Percentiles rank a stretch among this genome's conserved stretches.
These are phyloP conservation scores for Patella depressa DNA, from an alignment of 2,888 invertebrate genomes.

Conservation along the genomic window DNA sequence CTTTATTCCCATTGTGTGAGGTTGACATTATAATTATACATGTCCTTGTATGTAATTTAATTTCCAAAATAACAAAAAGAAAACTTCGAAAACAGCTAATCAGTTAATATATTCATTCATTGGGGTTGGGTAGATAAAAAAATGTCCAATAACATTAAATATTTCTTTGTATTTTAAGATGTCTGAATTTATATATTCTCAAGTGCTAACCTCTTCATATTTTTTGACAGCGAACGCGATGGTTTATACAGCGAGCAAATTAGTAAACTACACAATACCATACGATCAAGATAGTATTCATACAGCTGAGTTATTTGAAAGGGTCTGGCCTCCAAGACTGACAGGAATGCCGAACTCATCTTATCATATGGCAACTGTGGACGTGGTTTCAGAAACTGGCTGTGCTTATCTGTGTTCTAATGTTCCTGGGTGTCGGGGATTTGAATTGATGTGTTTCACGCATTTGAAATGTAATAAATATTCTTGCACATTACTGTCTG, in stretches of 20 bases:
- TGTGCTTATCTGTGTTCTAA: slow-evolving; percentile 56
- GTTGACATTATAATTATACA: no score
- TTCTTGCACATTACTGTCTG: slow-evolving; percentile 39
- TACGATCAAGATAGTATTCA: slow-evolving; percentile 25
- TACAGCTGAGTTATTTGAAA: slow-evolving; percentile 50
- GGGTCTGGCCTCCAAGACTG: slow-evolving; percentile 53
- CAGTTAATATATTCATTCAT: no score
- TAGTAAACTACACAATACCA: slow-evolving; percentile 36
- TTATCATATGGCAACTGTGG: slow-evolving; percentile 31
- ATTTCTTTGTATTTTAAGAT: no score
- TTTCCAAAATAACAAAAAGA: no score
- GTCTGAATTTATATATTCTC: no score
- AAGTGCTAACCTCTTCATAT: no score
- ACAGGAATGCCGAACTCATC: slow-evolving; percentile 35
- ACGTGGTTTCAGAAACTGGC: slow-evolving; percentile 51
- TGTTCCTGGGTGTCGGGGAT: slow-evolving; percentile 49
- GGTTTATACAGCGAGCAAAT: slow-evolving; percentile 45
- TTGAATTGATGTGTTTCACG: slow-evolving; percentile 46
- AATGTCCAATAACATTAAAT: no score
- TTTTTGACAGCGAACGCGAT: slow-evolving; percentile 44
- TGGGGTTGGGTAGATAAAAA: no score
- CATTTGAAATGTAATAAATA: slow-evolving; percentile 44
- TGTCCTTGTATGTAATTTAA: no score
- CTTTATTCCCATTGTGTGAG: no score
- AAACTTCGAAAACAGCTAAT: no score